Base-by-base conservation (phyloP, 2,113 vertebrate species). In the Cochlearius cochlearius region DNA sequence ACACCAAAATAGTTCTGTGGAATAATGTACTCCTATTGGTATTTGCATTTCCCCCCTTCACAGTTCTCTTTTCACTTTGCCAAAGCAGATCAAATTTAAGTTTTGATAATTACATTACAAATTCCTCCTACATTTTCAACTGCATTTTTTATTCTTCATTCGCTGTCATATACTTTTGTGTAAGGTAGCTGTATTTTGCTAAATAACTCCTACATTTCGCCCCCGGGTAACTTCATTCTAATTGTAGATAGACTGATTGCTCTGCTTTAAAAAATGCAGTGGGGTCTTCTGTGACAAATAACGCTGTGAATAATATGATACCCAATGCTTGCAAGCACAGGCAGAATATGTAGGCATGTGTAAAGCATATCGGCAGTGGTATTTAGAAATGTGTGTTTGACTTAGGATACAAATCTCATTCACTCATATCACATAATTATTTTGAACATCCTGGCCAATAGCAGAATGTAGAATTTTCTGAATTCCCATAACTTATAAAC, bases 101-200 rank as follows among this genome's bases (percentile, higher is more conserved):
- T 72, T 96, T 87, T 83, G 49, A 63, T 94, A 95, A 90, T 94
- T 97, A 67, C 49, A 56, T 88, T 95, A 64, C 10, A 5, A 71
- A 94, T 95, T 91, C 85, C 79, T 89, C 94, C 86, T 95, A 77
- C 91, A 16, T 94, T 96, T 91, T 86, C 49, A 94, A 7, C 62
- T 92, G n/a, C 49, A 82, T 95, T 97, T 97, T 25, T 92, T 95
- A 76, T 87, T 92, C 62, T 78, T 81, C 80, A 53, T 88, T 90
- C 10, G 4, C 60, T 92, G 92, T 78, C 84, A 58, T 69, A 81
- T n/a, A 67, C 73, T 94, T 86, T 81, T 67, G 56, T 84, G 73
- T 87, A 79, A 94, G 77, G 87, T 82, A 87, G 43, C 60, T 82
- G 39, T 87, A 53, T 94, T 94, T 95, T 86, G 16, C 90, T 95